Evolutionary conservation across 1,140 invertebrate genomes (phyloP).

Genomic region (Anoplolepis gracilipes): DNA sequence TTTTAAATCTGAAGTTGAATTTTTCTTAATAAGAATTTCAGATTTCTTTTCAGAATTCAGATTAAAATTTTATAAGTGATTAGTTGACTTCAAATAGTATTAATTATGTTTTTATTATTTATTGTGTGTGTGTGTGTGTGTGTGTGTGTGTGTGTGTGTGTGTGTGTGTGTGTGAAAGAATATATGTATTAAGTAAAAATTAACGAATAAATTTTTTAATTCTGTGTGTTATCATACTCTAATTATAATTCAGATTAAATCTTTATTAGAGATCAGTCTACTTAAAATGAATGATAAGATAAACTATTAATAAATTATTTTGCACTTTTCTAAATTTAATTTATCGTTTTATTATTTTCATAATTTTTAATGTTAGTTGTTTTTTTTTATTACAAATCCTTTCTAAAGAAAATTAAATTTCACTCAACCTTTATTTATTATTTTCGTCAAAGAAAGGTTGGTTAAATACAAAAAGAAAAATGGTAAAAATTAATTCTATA

Average conservation of each 20-base stretch:
- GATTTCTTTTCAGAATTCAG: no score
- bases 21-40: not conserved
- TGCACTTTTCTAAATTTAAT: not conserved
- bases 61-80: no score
- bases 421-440: not conserved
- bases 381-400: no score
- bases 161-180: not conserved
- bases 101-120: not conserved
- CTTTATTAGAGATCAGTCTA: not conserved
- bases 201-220: not conserved
- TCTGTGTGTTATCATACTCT: not conserved
- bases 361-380: not conserved
- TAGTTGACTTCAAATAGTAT: no score
- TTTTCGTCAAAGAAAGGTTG: not conserved
- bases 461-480: not conserved
- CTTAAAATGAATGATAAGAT: not conserved
- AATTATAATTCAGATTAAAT: not conserved
- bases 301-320: not conserved
- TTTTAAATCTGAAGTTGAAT: not conserved
- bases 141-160: no score
- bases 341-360: not conserved
- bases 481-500: not conserved
- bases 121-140: no score
- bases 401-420: not conserved
- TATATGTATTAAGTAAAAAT: not conserved